A percentile compares a stretch with the other conserved stretches of the same genome.
Conservation (phyloP, 2,888 invertebrate genomes). For the Acronicta leporina region DNA sequence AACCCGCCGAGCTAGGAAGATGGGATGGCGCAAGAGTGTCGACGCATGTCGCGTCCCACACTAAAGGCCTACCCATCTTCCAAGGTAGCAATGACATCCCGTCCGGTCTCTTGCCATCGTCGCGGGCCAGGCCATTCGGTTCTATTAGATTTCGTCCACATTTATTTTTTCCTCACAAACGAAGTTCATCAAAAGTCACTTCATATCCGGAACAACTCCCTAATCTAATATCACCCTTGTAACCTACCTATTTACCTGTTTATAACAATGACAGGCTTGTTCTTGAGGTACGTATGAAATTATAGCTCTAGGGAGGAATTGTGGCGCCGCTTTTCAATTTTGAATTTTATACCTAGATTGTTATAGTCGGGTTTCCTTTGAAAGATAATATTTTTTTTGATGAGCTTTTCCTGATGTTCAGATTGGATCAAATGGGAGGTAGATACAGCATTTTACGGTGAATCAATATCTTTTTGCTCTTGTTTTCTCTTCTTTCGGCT, state of each 20-base stretch:
- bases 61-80: too few relatives aligned
- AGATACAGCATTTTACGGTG: constrained; percentile 29
- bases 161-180: constrained; percentile 2
- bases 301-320: constrained; percentile 34
- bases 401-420: constrained; percentile 20
- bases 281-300: constrained; percentile 32
- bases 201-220: constrained; percentile 19
- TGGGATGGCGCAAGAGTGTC: too few relatives aligned
- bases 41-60: too few relatives aligned
- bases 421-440: constrained; percentile 26
- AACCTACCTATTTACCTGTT: constrained; percentile 30
- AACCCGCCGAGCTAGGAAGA: too few relatives aligned
- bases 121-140: too few relatives aligned
- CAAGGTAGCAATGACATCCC: too few relatives aligned
- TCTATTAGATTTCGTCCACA: constrained; percentile 3
- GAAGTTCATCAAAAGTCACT: constrained; percentile 11
- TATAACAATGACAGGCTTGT: constrained; percentile 48
- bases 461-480: constrained; percentile 23
- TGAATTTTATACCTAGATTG: not conserved
- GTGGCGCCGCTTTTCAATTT: constrained; percentile 6
- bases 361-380: constrained; percentile 17
- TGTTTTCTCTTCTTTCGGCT: not conserved
- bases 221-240: constrained; percentile 35
- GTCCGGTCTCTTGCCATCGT: too few relatives aligned
- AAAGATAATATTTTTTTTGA: constrained; percentile 17